These are phyloP conservation scores for Platysteira castanea DNA, from an alignment of 2,113 vertebrate genomes.

Conservation along the genomic window DNA sequence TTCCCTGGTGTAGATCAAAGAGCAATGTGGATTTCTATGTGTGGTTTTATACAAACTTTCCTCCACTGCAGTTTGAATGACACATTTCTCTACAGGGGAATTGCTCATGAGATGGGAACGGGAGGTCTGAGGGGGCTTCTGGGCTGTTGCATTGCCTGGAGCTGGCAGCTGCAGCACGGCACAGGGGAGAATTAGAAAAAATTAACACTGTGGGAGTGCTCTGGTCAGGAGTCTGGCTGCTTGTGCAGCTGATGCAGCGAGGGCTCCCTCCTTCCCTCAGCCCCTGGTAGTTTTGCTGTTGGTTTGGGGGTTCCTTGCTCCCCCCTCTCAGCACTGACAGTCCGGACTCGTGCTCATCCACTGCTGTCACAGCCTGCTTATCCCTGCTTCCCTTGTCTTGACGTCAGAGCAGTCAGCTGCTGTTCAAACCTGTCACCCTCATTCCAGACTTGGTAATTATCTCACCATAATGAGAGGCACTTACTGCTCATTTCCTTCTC, in stretches of 20 bases:
- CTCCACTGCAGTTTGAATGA: neutral
- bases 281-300: neutral
- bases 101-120: accelerated
- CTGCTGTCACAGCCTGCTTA: neutral
- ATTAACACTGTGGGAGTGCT: neutral
- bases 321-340: neutral
- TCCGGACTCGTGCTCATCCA: neutral
- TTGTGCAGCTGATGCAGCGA: neutral
- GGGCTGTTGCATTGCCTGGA: neutral
- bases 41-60: neutral
- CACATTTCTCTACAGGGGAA: neutral
- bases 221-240: neutral
- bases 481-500: neutral
- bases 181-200: neutral
- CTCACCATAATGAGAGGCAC: neutral
- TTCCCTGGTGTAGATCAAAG: neutral
- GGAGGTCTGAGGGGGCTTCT: neutral
- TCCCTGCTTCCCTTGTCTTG: neutral
- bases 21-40: neutral
- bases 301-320: accelerated
- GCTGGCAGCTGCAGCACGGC: neutral
- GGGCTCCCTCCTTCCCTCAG: neutral
- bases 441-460: neutral
- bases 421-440: neutral
- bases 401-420: slow-evolving; percentile 26